Base-by-base conservation (phyloP, 2,113 vertebrate species). In the Indicator indicator region DNA sequence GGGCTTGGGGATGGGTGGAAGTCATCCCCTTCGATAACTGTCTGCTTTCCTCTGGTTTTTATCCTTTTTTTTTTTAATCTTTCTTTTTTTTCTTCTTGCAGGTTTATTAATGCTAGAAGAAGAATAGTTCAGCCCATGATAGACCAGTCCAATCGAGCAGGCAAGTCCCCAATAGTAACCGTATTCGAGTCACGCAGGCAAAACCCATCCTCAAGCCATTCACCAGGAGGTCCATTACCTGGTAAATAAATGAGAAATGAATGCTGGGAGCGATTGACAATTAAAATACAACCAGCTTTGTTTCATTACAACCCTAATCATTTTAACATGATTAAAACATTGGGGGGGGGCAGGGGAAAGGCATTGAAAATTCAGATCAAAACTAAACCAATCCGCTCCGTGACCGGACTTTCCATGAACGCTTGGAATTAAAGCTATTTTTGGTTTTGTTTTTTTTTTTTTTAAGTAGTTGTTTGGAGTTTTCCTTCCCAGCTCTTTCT, bases 111-210 rank as follows among this genome's bases (percentile, higher is more conserved):
- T 74, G 99, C 99, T 95, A 98, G 99, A 97, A 99, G 99, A 98
- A 99, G 99, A 99, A 99, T 99, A 99, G 99, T 99, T 92, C 99
- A 99, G 96, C 99, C 99, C 94, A 99, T 99, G 99, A 99, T 99
- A 98, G 99, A 99, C 98, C 99, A 99, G 98, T 99, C 99, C 95
- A 99, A 99, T 98, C 98, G 99, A 99, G 99, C 99, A 99, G 99
- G 99, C 98, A 99, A 99, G 99, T 99, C 97, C 97, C 97, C 97
- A 92, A 2, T 98, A 98, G 96, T 99, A 98, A 98, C 98, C 97
- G 96, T 98, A 97, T 98, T 98, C 97, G 95, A 97, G 98, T 98
- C 97, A 88, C 89, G 83, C 97, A 97, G 95, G 97, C 95, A 24
- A 98, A 98, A 98, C 94, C 93, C 96, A 93, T 98, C 97, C 97